phyloP scores from a whole-genome alignment of 2,797 vertebrate genomes.

The Trichosurus vulpecula region DNA sequence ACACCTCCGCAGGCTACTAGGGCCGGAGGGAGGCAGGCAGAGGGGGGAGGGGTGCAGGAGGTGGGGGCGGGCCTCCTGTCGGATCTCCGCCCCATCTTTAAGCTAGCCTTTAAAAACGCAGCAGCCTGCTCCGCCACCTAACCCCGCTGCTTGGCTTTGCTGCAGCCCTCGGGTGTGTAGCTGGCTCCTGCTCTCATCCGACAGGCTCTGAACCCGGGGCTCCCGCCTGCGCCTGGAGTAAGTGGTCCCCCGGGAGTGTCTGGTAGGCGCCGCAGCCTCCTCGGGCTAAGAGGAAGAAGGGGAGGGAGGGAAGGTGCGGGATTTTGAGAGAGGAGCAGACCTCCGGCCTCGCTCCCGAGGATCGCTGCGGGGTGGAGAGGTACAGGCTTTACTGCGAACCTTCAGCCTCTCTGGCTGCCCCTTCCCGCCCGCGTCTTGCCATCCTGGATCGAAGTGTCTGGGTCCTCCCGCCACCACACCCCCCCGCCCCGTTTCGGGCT shows the following conservation, averaged over 20 bases:
- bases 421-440: background rate
- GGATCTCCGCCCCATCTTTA: background rate
- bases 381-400: background rate
- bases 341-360: rapidly evolving
- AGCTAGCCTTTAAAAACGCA: slow-evolving; percentile 37
- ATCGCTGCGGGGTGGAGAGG: background rate
- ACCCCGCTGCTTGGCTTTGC: rapidly evolving
- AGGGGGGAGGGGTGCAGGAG: background rate
- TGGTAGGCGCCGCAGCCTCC: background rate
- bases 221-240: slow-evolving; percentile 44
- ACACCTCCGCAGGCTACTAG: background rate
- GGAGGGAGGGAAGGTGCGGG: rapidly evolving
- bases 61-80: background rate
- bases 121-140: rapidly evolving
- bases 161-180: rapidly evolving
- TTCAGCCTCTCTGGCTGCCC: background rate
- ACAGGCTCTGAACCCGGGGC: background rate
- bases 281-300: rapidly evolving
- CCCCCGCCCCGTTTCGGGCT: background rate
- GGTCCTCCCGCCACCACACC: background rate
- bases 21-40: background rate
- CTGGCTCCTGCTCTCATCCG: background rate
- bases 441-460: background rate
- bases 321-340: rapidly evolving
- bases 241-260: background rate